These are phyloP conservation scores for Steatornis caripensis DNA, from an alignment of 2,113 vertebrate species.

Conservation along the genomic window DNA sequence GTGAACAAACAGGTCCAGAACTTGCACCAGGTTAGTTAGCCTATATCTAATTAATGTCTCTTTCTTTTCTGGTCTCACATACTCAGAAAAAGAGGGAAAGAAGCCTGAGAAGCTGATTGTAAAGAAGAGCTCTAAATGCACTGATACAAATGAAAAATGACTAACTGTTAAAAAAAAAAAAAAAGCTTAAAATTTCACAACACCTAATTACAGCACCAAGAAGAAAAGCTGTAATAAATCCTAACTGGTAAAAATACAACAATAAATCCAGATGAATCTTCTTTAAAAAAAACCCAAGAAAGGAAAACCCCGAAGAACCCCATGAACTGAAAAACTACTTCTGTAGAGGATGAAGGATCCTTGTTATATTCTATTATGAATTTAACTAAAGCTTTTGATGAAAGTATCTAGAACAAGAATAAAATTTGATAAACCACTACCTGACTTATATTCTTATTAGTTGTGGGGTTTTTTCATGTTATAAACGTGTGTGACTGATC, in stretches of 20 bases:
- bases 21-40: neutral
- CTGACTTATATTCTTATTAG: neutral
- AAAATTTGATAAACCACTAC: neutral
- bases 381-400: neutral
- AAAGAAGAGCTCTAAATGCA: neutral
- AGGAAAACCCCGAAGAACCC: neutral
- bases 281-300: neutral
- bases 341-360: neutral
- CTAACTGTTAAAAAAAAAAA: neutral
- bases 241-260: neutral
- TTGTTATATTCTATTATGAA: neutral
- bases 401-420: neutral
- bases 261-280: neutral
- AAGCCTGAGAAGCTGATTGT: neutral
- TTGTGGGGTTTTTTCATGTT: neutral
- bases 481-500: neutral
- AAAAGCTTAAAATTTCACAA: neutral
- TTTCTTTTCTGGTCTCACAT: neutral
- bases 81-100: neutral
- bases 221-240: neutral
- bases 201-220: neutral
- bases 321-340: neutral
- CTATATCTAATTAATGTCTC: neutral
- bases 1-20: neutral
- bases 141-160: neutral